Percentiles rank a stretch among this genome's conserved stretches.
phyloP scores from a whole-genome alignment of 1,140 invertebrate genomes.

The Lepidostoma basale region DNA sequence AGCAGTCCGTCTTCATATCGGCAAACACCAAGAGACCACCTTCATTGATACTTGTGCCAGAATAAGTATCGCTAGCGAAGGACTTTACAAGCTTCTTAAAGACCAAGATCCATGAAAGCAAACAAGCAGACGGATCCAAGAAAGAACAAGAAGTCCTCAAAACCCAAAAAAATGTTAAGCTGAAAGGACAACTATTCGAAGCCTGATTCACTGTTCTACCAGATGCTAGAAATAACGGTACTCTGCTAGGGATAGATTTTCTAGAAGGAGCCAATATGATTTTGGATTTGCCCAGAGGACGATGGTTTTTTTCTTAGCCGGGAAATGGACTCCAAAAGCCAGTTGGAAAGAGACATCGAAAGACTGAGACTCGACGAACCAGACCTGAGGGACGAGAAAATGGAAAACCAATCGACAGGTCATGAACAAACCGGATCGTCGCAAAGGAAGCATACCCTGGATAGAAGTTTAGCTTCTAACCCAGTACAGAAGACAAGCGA shows the following conservation, averaged over 20 bases:
- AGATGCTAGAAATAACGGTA: no score
- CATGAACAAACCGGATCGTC: not conserved
- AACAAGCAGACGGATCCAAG: not conserved
- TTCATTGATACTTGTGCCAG: not conserved
- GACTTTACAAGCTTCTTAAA: not conserved
- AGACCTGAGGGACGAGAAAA: not conserved
- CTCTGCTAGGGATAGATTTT: not conserved
- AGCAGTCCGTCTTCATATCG: not conserved
- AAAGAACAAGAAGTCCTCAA: not conserved
- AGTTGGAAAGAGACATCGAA: no score
- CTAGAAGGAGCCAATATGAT: not conserved
- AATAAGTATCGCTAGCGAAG: not conserved
- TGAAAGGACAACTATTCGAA: not conserved
- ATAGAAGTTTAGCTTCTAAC: not conserved
- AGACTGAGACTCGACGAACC: not conserved
- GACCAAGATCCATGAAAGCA: not conserved
- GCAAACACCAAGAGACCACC: not conserved
- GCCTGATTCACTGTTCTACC: not conserved
- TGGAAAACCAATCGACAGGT: not conserved
- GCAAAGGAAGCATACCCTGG: not conserved
- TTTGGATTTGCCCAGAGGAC: not conserved
- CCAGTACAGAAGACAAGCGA: no score
- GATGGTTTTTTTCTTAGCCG: not conserved
- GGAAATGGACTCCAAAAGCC: no score
- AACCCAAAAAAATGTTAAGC: not conserved